A percentile compares a stretch with the other conserved stretches of the same genome.
Evolutionary conservation across 2,888 invertebrate species (phyloP).

Genomic region (Phaonia tiefii): DNA sequence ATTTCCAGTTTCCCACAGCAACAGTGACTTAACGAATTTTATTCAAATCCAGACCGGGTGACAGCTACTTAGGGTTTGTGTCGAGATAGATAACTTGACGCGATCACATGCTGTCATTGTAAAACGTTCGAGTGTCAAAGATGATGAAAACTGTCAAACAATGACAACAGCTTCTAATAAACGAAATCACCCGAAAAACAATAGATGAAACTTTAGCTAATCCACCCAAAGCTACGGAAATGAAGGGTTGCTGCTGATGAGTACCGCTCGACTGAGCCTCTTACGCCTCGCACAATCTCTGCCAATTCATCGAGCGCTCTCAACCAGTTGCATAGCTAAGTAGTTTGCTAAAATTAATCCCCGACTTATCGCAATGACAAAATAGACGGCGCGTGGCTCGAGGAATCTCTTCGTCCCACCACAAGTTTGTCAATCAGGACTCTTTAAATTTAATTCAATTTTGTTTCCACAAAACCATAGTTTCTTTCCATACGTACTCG

Average conservation of each 20-base stretch:
- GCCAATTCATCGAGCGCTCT: constrained; percentile 44
- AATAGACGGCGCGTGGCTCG: constrained; percentile 61
- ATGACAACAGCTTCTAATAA: constrained; percentile 55
- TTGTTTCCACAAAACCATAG: constrained; percentile 50
- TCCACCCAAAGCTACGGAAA: constrained; percentile 31
- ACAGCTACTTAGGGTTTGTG: constrained; percentile 46
- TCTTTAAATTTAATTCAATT: constrained; percentile 56
- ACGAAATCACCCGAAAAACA: constrained; percentile 24
- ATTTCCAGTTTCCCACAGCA: constrained; percentile 45
- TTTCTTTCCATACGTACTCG: constrained; percentile 21
- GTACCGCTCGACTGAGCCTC: constrained; percentile 12
- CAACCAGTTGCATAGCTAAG: constrained; percentile 78
- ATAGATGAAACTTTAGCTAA: constrained; percentile 32
- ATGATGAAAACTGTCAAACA: constrained; percentile 66
- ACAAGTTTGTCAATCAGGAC: constrained; percentile 26
- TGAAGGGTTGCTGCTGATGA: constrained; percentile 54
- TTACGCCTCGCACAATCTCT: constrained; percentile 59
- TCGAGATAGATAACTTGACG: constrained; percentile 57
- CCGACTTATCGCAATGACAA: constrained; percentile 63
- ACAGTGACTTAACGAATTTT: constrained; percentile 50
- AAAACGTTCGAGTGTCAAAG: constrained; percentile 56
- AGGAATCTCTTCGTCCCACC: constrained; percentile 11
- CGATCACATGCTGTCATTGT: constrained; percentile 30
- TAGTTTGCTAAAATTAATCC: constrained; percentile 74
- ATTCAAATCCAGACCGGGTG: constrained; percentile 28